Evolutionary conservation across 2,113 vertebrate genomes (phyloP), one percentile per base, ranked within the genome.

Genomic region (Ginglymostoma cirratum): DNA sequence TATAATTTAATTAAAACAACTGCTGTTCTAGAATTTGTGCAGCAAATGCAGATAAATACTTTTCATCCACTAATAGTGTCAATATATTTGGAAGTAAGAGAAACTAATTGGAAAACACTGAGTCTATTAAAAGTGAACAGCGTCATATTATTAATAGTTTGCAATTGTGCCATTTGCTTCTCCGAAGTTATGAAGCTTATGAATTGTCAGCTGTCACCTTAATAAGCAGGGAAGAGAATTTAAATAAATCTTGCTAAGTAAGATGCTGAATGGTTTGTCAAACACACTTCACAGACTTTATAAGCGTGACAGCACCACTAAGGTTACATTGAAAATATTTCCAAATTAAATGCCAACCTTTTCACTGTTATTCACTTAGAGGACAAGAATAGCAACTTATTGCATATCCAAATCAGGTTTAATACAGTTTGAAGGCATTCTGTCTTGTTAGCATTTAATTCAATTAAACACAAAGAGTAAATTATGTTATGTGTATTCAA

Each of bases 171-270:
- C 65, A 52, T 72, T 76, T 67, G 38, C 8, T 52, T 17, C 42
- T 70, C 67, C 67, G 17, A 45, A 52, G 67, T 76, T 72, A 52
- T 52, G 23, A 94, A 72, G 66, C 14, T 70, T 70, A 27, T 65
- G 24, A 95, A 95, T 24, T 95, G 94, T 95, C 94, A 95, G 66
- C 93, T 94, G 67, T 70, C 66, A 94, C 45, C n/a, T 70, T 94
- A 94, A 72, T 94, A 95, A 95, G 24, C n/a, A 95, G 69, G 45
- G 67, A 72, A 23, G 17, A 48, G 69, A 95, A 72, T 52, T 72
- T 30, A 95, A 48, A 95, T 70, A 72, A 70, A 34, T 72, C 69
- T 30, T 15, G 52, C 69, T 34, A 52, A 95, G 69, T 70, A 94
- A 70, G 66, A 70, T 2, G 48, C 94, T 6, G 42, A 70, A 76